Evolutionary conservation across 2,888 invertebrate species (phyloP), one percentile per base, ranked within the genome.

Genomic region (Mesochorus sp.): DNA sequence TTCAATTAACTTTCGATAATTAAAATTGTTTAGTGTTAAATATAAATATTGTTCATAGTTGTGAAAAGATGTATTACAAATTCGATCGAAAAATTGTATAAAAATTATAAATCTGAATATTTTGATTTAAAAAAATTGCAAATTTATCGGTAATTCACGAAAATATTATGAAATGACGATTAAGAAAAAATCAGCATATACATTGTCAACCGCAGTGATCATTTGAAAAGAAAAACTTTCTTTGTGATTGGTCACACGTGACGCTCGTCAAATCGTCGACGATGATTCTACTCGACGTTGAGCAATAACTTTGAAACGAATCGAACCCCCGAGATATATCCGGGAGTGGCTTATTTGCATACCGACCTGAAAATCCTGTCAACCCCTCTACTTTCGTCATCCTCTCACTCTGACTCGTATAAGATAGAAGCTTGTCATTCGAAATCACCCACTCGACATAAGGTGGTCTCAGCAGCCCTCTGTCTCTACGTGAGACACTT

Each of bases 281-380:
- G 87, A 87, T 87, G 85, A 87, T 87, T 86, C 84, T 84, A 83
- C 81, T 85, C 85, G 87, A 87, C 88, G 81, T 72, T 80, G 85
- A 74, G 87, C 87, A 88, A 88, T 88, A 88, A 88, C 87, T 88
- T 86, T 86, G 84, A 87, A 86, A 84, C 86, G 87, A 90, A 91
- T 90, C 89, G 90, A 90, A 90, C 90, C 90, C 91, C 86, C 87
- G 90, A 90, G 90, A 90, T 89, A 90, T 88, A 88, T 89, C 85
- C 86, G 86, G 86, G 88, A 90, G 87, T 87, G 86, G 87, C 88
- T 88, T 88, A 88, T 88, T 88, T 88, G 88, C 88, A 88, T 88
- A 86, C 86, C 87, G 85, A 85, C 84, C 86, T 86, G 83, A 89
- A 88, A 88, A 87, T 86, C 86, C 84, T 86, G 83, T 82, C 84